A percentile compares a stretch with the other conserved stretches of the same genome.
phyloP scores from a whole-genome alignment of 2,797 vertebrate species.

The Coccyzus lansbergi region DNA sequence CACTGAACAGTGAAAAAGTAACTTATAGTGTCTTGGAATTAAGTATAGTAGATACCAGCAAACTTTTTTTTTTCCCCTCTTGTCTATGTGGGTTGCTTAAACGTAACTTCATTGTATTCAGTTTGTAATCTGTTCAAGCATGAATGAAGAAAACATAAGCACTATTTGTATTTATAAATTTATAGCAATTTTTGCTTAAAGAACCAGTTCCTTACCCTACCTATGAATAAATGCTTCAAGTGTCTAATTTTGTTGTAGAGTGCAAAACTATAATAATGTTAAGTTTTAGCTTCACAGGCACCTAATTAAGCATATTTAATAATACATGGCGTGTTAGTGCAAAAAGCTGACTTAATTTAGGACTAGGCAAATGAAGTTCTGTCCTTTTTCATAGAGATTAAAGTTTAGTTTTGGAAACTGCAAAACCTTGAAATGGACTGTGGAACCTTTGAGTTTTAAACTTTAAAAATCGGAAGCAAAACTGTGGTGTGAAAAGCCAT shows the following conservation, averaged over 20 bases:
- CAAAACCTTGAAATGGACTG: conserved; percentile 65
- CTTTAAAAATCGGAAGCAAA: conserved; percentile 54
- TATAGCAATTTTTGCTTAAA: conserved; percentile 75
- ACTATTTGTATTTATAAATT: conserved; percentile 82
- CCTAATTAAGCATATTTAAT: conserved; percentile 66
- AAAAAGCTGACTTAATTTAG: conserved; percentile 45
- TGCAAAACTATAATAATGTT: conserved; percentile 73
- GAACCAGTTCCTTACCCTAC: conserved; percentile 69
- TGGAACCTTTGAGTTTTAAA: conserved; percentile 66
- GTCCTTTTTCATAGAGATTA: conserved; percentile 50
- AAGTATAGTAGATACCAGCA: conserved; percentile 76
- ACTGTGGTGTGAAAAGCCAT: conserved; percentile 73
- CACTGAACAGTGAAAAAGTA: conserved; percentile 74
- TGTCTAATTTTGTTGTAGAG: conserved; percentile 78
- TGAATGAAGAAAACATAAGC: conserved; percentile 79
- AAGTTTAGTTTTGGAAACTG: conserved; percentile 66
- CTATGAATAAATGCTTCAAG: conserved; percentile 79
- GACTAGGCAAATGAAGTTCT: conserved; percentile 31
- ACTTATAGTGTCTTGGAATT: conserved; percentile 78
- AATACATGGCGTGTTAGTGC: conserved; percentile 17
- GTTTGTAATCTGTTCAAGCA: conserved; percentile 80
- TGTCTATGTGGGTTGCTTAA: conserved; percentile 77
- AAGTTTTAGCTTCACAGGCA: conserved; percentile 69
- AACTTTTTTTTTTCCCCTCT: conserved; percentile 76
- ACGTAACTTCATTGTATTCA: conserved; percentile 80